A percentile compares a stretch with the other conserved stretches of the same genome.
Evolutionary conservation across 2,888 invertebrate species (phyloP).

Genomic region (Eurytoma adleriae): DNA sequence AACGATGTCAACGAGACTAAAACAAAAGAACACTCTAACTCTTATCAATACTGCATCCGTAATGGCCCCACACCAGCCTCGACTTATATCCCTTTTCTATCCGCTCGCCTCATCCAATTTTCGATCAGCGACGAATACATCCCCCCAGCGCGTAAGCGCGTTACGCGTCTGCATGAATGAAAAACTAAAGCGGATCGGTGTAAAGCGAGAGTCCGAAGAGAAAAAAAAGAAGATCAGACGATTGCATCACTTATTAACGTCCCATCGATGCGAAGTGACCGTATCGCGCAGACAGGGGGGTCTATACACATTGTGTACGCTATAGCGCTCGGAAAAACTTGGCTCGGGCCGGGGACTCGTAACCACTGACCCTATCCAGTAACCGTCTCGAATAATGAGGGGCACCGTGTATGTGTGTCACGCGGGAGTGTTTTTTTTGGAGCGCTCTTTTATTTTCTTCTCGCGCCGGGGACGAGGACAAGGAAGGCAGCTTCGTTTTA

Average conservation of each 20-base stretch:
- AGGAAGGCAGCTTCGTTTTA: too few relatives aligned
- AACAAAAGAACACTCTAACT: too few relatives aligned
- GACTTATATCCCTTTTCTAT: neutral
- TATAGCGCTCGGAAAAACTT: neutral
- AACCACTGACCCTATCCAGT: slow-evolving; percentile 43
- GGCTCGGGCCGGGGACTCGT: neutral
- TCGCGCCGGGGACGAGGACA: too few relatives aligned
- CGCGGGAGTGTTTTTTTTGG: too few relatives aligned
- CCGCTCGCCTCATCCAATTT: neutral
- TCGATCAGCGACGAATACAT: neutral
- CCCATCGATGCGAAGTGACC: slow-evolving; percentile 24
- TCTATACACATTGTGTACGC: neutral
- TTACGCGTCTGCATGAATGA: neutral
- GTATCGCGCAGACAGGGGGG: neutral
- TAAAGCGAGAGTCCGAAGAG: neutral
- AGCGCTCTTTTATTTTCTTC: too few relatives aligned
- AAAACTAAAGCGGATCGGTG: slow-evolving; percentile 10
- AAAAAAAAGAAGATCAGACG: neutral
- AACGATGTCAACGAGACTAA: too few relatives aligned
- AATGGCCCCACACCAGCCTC: neutral
- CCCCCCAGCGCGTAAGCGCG: neutral
- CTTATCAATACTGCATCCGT: too few relatives aligned
- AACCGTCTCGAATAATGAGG: slow-evolving; percentile 41
- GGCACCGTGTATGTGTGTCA: slow-evolving; percentile 4
- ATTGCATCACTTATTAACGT: slow-evolving; percentile 19